Evolutionary conservation across 2,888 invertebrate genomes (phyloP), one percentile per base, ranked within the genome.

Genomic region (Diarsia brunnea): DNA sequence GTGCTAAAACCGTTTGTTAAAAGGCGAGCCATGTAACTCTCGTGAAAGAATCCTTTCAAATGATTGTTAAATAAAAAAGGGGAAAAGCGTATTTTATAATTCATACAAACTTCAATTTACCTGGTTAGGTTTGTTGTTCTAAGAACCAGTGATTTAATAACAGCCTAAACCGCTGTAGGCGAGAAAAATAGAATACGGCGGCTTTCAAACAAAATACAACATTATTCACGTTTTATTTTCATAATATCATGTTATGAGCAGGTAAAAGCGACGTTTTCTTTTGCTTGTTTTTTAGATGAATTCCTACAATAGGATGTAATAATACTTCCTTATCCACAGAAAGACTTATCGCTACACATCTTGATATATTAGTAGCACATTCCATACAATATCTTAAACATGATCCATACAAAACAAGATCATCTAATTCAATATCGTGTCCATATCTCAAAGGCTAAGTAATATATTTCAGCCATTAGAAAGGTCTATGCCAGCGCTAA

Each of bases 391-490:
- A 61, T 61, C 53, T 12, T 27, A n/a, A 16, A 51, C 45, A 11
- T n/a, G n/a, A n/a, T 78, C 47, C 14, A 38, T 49, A 27, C 24
- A 51, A 19, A 51, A 55, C 24, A 67, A 61, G 51, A 80, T 63
- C n/a, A n/a, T n/a, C n/a, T n/a, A n/a, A n/a, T n/a, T n/a, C n/a
- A n/a, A n/a, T 61, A 79, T 55, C 21, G 10, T 60, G 43, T 31
- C 24, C 24, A 45, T 79, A 64, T 58, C 45, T 82, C 12, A 53
- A 69, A 61, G 45, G 24, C 24, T 47, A 10, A 21, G 31, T 55
- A 65, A 73, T 79, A 72, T 68, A 73, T 73, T 69, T 73, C 43
- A 55, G 55, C 16, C 63, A 67, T 69, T 73, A 68, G 49, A 75
- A 58, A 70, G 78, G 71, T 63, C 69, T 73, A 31, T 60, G 64